Conservation (phyloP, 2,113 vertebrate genomes). For the Litocranius walleri region DNA sequence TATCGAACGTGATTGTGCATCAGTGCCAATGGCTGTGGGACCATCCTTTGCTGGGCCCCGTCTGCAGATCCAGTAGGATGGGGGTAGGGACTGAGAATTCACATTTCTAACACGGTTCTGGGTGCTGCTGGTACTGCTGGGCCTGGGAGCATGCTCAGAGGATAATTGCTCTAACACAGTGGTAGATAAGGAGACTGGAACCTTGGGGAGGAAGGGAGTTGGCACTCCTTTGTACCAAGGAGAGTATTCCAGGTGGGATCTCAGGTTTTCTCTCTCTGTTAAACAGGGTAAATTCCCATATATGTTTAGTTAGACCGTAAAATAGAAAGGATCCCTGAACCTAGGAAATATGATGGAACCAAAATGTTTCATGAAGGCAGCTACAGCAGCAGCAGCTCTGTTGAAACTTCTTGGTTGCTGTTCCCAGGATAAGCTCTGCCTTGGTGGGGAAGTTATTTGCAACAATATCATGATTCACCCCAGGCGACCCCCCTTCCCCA, state of each 20-base stretch:
- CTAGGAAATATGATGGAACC: background rate
- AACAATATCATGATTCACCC: background rate
- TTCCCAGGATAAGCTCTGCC: background rate
- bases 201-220: background rate
- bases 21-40: background rate
- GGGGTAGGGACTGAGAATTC: background rate
- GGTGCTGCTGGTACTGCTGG: background rate
- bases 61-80: background rate
- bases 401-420: background rate
- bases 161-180: background rate
- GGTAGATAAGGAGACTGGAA: background rate
- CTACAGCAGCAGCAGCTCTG: background rate
- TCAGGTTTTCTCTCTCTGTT: background rate
- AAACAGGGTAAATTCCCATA: background rate
- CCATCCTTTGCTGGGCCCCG: background rate
- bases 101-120: background rate
- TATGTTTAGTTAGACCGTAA: background rate
- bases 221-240: background rate
- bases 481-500: background rate
- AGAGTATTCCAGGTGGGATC: background rate
- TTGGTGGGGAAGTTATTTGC: background rate
- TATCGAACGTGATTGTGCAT: background rate
- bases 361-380: background rate
- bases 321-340: background rate
- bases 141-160: background rate